Percentiles rank a stretch among this genome's conserved stretches.
Conservation (phyloP, 2,797 vertebrate genomes). For the Pseudopleuronectes americanus region DNA sequence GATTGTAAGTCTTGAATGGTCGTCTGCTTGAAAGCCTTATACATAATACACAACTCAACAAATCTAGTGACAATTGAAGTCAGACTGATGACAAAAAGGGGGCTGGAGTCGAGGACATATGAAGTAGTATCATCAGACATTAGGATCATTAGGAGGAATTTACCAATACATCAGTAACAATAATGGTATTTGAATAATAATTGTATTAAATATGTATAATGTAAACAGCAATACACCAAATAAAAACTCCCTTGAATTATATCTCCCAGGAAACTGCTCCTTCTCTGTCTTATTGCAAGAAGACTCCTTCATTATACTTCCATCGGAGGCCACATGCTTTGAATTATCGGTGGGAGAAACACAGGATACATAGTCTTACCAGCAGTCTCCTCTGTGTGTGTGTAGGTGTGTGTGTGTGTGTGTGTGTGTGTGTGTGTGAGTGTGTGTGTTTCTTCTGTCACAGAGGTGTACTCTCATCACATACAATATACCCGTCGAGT, state of each 20-base stretch:
- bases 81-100: too few species aligned
- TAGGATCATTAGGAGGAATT: not conserved
- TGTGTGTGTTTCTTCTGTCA: not conserved
- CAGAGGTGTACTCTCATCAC: constrained; percentile 18
- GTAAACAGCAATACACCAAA: too few species aligned
- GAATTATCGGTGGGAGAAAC: constrained; percentile 18
- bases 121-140: not conserved
- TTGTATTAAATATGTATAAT: too few species aligned
- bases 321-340: constrained; percentile 19
- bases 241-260: not conserved
- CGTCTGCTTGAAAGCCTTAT: too few species aligned
- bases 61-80: too few species aligned
- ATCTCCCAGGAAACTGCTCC: not conserved
- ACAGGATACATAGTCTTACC: not conserved
- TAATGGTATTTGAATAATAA: not conserved
- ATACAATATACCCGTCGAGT: constrained; percentile 4
- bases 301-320: constrained; percentile 2
- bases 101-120: too few species aligned
- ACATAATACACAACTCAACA: too few species aligned
- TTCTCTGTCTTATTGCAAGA: constrained; percentile 10
- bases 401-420: not conserved
- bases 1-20: too few species aligned
- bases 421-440: not conserved
- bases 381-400: not conserved
- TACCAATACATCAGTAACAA: not conserved